Evolutionary conservation across 2,888 invertebrate genomes (phyloP), one percentile per base, ranked within the genome.

Genomic region (Keiferia lycopersicella): DNA sequence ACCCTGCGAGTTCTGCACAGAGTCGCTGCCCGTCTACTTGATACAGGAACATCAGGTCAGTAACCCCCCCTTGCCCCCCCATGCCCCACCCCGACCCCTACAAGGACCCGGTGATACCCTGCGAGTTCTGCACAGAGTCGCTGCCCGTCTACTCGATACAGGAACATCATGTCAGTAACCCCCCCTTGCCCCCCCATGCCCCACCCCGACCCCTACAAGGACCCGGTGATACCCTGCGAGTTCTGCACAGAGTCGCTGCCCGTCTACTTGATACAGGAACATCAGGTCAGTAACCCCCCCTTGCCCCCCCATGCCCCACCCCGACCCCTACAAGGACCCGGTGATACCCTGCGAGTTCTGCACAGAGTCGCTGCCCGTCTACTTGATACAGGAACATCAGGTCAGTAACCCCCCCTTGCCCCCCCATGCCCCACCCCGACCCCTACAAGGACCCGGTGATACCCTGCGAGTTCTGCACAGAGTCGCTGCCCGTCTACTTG

Each of bases 311-410:
- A 1, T 34, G 34, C 34, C 34, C 34, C 34, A 34, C 34, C 34
- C 34, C 34, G 34, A 59, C 41, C 50, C 56, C 1, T 48, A 67
- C 41, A 69, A 64, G 14, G 78, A 75, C 60, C 83, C 88, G 18
- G 80, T 86, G 60, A 89, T 91, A 58, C 90, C 90, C 14, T 91
- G 90, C 84, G 90, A 91, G 83, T 90, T 89, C 80, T 91, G 90
- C 69, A 71, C 80, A 0, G 69, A 78, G 68, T 75, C 84, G 0
- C 78, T 88, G 69, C 88, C 91, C 0, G 73, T 88, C 14, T 84
- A 88, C 70, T 83, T 87, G 63, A 83, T 89, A 67, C 81, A 67
- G 48, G 87, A 88, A 41, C 91, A 91, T 57, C 90, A 91, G 86
- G 89, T 87, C 38, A 34, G 34, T 34, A 10, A 26, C 26, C 26